These are phyloP conservation scores for Ficedula albicollis DNA, from an alignment of 2,797 vertebrate genomes.

Conservation along the genomic window DNA sequence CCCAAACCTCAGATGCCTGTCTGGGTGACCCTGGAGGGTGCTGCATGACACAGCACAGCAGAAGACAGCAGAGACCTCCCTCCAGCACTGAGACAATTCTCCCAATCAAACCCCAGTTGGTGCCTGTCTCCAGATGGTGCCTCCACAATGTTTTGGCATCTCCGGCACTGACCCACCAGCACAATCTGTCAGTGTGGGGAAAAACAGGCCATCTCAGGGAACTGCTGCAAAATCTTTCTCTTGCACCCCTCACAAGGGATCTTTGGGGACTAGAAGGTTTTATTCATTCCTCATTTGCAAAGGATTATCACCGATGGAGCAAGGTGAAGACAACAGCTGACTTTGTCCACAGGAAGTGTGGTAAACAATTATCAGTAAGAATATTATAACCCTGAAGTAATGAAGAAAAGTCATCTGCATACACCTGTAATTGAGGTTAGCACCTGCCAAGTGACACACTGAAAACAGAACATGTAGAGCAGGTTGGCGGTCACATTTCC, in stretches of 20 bases:
- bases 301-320: background rate
- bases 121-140: background rate
- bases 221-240: background rate
- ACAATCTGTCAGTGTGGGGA: background rate
- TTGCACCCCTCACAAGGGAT: background rate
- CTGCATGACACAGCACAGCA: background rate
- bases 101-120: background rate
- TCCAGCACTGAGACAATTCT: background rate
- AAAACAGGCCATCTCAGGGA: background rate
- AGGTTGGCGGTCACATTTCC: background rate
- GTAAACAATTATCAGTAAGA: background rate
- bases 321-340: background rate
- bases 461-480: accelerated
- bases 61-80: background rate
- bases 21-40: background rate
- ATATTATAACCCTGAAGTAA: background rate
- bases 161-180: background rate
- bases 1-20: background rate
- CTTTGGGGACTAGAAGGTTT: background rate
- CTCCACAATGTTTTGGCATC: background rate
- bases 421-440: background rate
- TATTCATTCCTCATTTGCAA: background rate
- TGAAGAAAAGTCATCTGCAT: background rate
- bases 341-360: background rate
- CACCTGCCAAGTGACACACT: background rate